Evolutionary conservation across 2,888 invertebrate species (phyloP), one percentile per base, ranked within the genome.

Genomic region (Scaptomyza tumidula): DNA sequence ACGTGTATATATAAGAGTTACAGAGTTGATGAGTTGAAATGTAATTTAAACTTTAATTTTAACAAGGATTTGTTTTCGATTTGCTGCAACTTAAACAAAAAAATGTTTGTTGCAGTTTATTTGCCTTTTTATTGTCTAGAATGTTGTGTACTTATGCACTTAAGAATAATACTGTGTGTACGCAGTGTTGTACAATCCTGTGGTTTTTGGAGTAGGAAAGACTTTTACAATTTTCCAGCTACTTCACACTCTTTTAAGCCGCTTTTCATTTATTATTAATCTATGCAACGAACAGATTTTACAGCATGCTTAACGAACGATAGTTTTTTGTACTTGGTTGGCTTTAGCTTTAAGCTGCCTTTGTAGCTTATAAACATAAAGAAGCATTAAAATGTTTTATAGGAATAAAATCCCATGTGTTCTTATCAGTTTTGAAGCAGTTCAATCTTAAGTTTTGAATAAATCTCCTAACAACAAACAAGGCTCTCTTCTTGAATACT

Each of bases 11-110:
- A 39, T 14, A 39, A 45, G 49, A 58, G 62, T 13, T 31, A 9
- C 3, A 14, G 14, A 46, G 37, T 33, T 71, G 68, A 71, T 39
- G 69, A 70, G 66, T 45, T 57, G 31, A 39, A 59, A 58, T 53
- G 46, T 53, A 37, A 53, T 45, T 39, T 59, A 29, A 49, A 45
- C 29, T 66, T 53, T 11, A 37, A 41, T 54, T 24, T 29, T n/a
- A 49, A 27, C 46, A 37, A 19, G 16, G 27, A 60, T 60, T 60
- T 44, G 33, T 37, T 56, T 46, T 56, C 57, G 35, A 59, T 59
- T 55, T 59, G 24, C n/a, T 27, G 14, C 16, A 43, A 19, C 5
- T 14, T 19, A 37, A 44, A 13, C 19, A 19, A 19, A 2, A 19
- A 19, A 19, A 19, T 19, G 46, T 58, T 10, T 6, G 3, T 16